Evolutionary conservation across 2,888 invertebrate species (phyloP), one percentile per base, ranked within the genome.

Genomic region (Beris chalybata): DNA sequence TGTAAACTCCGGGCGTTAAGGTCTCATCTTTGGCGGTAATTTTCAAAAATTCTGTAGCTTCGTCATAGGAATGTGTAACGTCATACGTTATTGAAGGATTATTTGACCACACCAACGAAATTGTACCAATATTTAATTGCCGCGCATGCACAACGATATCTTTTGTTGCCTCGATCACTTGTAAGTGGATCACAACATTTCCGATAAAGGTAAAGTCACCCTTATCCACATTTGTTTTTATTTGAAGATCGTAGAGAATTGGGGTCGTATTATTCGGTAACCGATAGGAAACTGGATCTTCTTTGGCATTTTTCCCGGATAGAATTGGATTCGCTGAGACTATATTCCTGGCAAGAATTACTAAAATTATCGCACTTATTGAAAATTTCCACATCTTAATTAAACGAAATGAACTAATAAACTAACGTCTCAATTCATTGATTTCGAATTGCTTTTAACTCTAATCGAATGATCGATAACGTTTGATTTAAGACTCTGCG

Each of bases 181-280:
- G 67, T 57, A 79, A 29, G 5, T 54, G 72, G 11, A 79, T 78
- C 12, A 52, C 56, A 0, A 78, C 76, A 0, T 50, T 69, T 2
- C 79, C 78, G 3, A 9, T 72, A 65, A 78, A 78, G 0, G 11
- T 50, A 0, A 68, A 74, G 0, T 72, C 70, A 7, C 75, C 76
- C 0, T 29, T 70, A 63, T 79, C 74, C 0, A 79, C 74, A 66
- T 73, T 67, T 0, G 79, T 79, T 3, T 66, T 65, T 13, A 79
- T 54, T 6, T 68, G 68, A 3, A 79, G 66, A 71, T 82, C 82
- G 74, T 87, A 88, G 72, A 83, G 83, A 5, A 74, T 70, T 0
- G 87, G 87, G 0, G 74, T 74, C 59, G 86, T 80, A 69, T 82
- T 80, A 4, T 80, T 82, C 0, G 87, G 87, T 63, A 87, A 79